phyloP scores from a whole-genome alignment of 2,888 invertebrate species.

The Hirtodrosophila cameraria region DNA sequence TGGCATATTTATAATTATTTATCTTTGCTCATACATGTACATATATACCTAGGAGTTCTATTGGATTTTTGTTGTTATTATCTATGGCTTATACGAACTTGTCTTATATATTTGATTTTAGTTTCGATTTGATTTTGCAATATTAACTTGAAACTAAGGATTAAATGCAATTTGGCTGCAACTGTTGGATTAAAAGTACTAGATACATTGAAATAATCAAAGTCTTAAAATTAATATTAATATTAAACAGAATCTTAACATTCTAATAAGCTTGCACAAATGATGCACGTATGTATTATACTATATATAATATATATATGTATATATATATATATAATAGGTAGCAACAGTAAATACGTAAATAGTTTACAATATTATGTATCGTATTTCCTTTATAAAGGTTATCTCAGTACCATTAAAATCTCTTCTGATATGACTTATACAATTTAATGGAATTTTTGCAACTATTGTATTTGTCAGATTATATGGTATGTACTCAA shows the following conservation, averaged over 20 bases:
- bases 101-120: conserved; percentile 60
- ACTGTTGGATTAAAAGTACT: conserved; percentile 20
- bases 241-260: too few relatives aligned
- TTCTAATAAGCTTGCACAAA: conserved; percentile 10
- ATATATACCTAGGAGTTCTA: conserved; percentile 28
- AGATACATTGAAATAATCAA: not conserved
- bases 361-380: conserved; percentile 73
- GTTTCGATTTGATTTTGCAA: conserved; percentile 57
- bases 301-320: conserved; percentile 22
- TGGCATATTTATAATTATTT: conserved; percentile 43
- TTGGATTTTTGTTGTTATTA: conserved; percentile 28
- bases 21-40: conserved; percentile 46
- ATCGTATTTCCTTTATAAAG: conserved; percentile 39
- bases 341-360: conserved; percentile 66
- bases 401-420: conserved; percentile 75
- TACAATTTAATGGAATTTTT: conserved; percentile 66
- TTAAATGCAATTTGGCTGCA: conserved; percentile 72
- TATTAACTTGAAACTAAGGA: conserved; percentile 27
- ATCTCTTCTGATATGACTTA: conserved; percentile 80
- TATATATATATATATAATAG: conserved; percentile 19
- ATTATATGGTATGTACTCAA: conserved; percentile 11
- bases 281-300: too few relatives aligned
- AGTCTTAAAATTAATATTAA: conserved; percentile 5
- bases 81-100: conserved; percentile 45
- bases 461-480: conserved; percentile 23